Conservation (phyloP, 2,797 vertebrate genomes). For the Gorsachius magnificus region DNA sequence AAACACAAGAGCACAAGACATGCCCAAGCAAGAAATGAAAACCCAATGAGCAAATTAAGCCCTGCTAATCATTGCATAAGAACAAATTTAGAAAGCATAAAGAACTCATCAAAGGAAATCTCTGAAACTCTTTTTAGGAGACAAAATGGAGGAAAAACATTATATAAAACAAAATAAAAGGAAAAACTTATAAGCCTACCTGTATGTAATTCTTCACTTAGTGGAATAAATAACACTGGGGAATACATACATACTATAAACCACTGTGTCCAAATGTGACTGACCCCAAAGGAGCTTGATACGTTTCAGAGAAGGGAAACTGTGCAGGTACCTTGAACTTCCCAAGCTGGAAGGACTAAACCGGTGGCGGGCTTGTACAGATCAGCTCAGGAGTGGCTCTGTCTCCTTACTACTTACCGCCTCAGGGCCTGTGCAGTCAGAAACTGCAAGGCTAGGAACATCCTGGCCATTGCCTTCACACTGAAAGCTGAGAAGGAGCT, state of each 20-base stretch:
- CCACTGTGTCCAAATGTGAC: neutral
- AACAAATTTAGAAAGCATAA: neutral
- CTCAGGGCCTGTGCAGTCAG: neutral
- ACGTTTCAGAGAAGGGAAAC: neutral
- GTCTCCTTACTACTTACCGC: neutral
- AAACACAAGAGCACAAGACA: neutral
- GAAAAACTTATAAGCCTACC: neutral
- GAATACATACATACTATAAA: neutral
- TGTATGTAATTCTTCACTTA: neutral
- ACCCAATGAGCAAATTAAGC: neutral
- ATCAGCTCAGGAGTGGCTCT: neutral
- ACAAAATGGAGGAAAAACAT: neutral
- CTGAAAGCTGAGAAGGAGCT: neutral
- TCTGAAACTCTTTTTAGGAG: neutral
- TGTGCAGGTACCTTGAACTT: neutral
- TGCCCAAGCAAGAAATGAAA: conserved; percentile 20
- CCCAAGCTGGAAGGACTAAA: neutral
- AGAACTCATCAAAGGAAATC: neutral
- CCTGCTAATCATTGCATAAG: neutral
- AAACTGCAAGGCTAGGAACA: neutral
- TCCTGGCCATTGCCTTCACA: neutral
- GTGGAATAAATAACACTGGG: neutral
- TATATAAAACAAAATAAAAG: neutral
- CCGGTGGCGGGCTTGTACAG: neutral
- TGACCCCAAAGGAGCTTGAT: neutral